Evolutionary conservation across 2,797 vertebrate genomes (phyloP).

Genomic region (Crypturellus tataupa): DNA sequence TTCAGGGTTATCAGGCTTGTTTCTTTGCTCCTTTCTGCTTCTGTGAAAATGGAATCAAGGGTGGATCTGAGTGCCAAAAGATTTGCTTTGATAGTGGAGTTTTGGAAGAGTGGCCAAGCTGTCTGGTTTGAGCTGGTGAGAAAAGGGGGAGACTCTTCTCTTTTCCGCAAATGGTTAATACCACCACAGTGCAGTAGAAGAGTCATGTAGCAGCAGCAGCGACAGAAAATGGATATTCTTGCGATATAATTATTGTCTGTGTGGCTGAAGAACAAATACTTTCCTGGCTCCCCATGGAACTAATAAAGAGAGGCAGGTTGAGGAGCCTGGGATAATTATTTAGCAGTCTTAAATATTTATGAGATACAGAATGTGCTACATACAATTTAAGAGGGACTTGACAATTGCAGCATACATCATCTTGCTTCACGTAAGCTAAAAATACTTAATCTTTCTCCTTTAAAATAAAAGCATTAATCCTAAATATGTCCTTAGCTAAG

Average conservation of each 20-base stretch:
- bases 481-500: conserved; percentile 37
- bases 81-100: conserved; percentile 20
- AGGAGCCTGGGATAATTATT: conserved; percentile 80
- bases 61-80: not conserved
- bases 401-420: conserved; percentile 79
- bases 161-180: conserved; percentile 29
- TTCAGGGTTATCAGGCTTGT: not conserved
- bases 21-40: not conserved
- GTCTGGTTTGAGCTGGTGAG: conserved; percentile 2
- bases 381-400: conserved; percentile 80
- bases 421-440: conserved; percentile 77
- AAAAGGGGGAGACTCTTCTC: not conserved
- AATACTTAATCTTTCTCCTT: conserved; percentile 65
- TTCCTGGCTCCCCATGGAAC: conserved; percentile 74
- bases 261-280: conserved; percentile 76
- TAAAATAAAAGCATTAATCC: conserved; percentile 75
- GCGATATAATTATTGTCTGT: conserved; percentile 75
- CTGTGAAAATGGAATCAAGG: not conserved
- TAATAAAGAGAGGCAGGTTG: conserved; percentile 77
- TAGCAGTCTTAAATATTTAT: conserved; percentile 84
- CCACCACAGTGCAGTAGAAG: not conserved
- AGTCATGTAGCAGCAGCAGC: not conserved
- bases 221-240: conserved; percentile 65
- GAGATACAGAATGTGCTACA: conserved; percentile 76
- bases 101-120: conserved; percentile 37